Conservation (phyloP, 2,888 invertebrate genomes). For the Pyrocoelia pectoralis region DNA sequence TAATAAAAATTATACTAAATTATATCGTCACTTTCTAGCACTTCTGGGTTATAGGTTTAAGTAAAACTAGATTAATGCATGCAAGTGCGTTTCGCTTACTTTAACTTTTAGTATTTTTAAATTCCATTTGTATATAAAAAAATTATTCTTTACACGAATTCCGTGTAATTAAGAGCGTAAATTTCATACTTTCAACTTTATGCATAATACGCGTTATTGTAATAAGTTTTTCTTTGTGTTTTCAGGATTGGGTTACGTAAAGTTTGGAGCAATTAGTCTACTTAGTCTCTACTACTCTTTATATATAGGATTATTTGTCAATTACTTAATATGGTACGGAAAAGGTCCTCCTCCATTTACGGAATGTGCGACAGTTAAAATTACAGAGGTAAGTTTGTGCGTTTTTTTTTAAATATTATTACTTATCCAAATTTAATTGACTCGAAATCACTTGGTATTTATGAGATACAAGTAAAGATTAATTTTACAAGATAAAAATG, state of each 20-base stretch:
- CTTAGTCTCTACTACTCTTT: slow-evolving; percentile 66
- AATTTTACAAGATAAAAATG: no score
- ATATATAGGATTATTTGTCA: slow-evolving; percentile 64
- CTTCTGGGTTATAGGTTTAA: not conserved
- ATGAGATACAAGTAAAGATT: no score
- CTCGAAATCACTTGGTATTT: no score
- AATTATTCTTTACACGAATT: not conserved
- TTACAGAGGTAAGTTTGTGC: slow-evolving; percentile 57
- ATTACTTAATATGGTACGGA: slow-evolving; percentile 66
- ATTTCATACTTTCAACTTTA: slow-evolving; percentile 6
- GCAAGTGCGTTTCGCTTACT: not conserved
- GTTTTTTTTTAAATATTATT: not conserved
- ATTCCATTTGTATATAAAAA: slow-evolving; percentile 6
- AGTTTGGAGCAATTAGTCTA: slow-evolving; percentile 65
- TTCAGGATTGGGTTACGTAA: slow-evolving; percentile 70
- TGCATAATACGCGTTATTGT: not conserved
- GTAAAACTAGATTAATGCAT: not conserved
- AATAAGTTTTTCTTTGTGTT: slow-evolving; percentile 37
- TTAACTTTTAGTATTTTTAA: not conserved
- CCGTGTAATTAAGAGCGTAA: slow-evolving; percentile 5
- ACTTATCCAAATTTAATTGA: no score
- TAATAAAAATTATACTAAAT: not conserved
- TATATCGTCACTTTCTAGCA: not conserved
- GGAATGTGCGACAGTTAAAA: slow-evolving; percentile 62
- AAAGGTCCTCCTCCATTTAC: slow-evolving; percentile 65